Evolutionary conservation across 2,888 invertebrate genomes (phyloP), one percentile per base, ranked within the genome.

Genomic region (Ephialtes manifestator): DNA sequence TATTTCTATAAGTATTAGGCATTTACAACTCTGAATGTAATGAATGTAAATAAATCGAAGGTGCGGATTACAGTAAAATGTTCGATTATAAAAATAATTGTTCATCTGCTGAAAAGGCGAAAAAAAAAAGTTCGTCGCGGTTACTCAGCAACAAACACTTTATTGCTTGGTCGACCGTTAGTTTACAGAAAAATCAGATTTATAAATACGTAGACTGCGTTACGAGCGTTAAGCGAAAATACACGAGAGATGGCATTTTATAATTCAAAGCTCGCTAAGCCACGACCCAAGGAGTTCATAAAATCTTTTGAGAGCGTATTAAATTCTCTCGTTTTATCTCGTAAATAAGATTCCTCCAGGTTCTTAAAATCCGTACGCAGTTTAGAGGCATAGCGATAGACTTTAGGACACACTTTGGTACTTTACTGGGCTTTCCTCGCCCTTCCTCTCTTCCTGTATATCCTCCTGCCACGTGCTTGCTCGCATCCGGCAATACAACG

Each of bases 301-400:
- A 72, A 72, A 72, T 72, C 58, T 58, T 51, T 53, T 53, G 58
- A 58, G 55, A 39, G 72, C 43, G 43, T 4, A 72, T 72, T 72
- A 72, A 72, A 72, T 72, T 72, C 46, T 68, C 46, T 7, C 43
- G 46, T 68, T 68, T 68, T 72, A 72, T 72, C 55, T 72, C 72
- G 72, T 72, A 72, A 72, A 72, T 46, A 68, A 68, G 43, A 68
- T 67, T 28, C 24, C 58, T 58, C 43, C n/a, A 13, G 48, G 72
- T 72, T n/a, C 31, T 39, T 72, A 58, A 51, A 43, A 39, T 58
- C 15, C 24, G 28, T 39, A 58, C 72, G 39, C n/a, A 43, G 72
- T 72, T 72, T 72, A 55, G 13, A 55, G 43, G n/a, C 72, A 43
- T 55, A 24, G n/a, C 72, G 24, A 72, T 72, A 58, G 72, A 72